Conservation (phyloP, 1,140 invertebrate genomes). For the Adoxophyes honmai region DNA sequence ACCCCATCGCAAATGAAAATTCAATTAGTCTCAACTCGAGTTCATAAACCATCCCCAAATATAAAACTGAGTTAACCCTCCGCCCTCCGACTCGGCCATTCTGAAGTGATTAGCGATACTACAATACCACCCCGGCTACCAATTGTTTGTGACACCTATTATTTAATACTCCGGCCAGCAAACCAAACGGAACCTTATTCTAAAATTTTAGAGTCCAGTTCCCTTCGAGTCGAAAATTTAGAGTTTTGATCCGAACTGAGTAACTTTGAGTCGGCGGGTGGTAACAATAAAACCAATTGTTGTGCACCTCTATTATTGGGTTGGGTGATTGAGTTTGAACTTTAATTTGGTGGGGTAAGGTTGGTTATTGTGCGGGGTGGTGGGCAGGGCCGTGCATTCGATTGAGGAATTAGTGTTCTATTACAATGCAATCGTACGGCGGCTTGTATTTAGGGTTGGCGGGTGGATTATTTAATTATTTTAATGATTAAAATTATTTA, state of each 20-base stretch:
- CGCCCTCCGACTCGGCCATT: conserved; percentile 23
- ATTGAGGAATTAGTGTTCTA: conserved; percentile 70
- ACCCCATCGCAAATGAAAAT: conserved; percentile 15
- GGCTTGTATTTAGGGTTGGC: conserved; percentile 34
- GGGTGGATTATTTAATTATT: conserved; percentile 15
- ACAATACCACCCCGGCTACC: conserved; percentile 30
- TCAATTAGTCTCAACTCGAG: conserved; percentile 16
- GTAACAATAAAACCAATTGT: conserved; percentile 73
- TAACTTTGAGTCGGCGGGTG: conserved; percentile 68
- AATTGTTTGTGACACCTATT: conserved; percentile 64
- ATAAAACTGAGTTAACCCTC: conserved; percentile 22
- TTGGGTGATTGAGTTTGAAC: conserved; percentile 20
- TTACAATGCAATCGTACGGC: conserved; percentile 59
- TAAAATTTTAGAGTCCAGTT: conserved; percentile 24
- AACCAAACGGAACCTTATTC: conserved; percentile 29
- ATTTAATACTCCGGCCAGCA: conserved; percentile 39
- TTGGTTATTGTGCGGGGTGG: conserved; percentile 22
- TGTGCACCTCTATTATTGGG: conserved; percentile 43
- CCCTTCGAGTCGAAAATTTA: conserved; percentile 25
- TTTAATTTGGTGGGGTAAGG: conserved; percentile 28
- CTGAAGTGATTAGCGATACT: conserved; percentile 62
- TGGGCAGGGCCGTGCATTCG: conserved; percentile 40
- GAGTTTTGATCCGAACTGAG: conserved; percentile 33
- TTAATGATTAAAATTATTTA: too few species aligned
- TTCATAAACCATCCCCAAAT: conserved; percentile 32